Percentiles rank a stretch among this genome's conserved stretches.
Evolutionary conservation across 1,140 invertebrate genomes (phyloP).

Genomic region (Pogonognathellus flavescens): DNA sequence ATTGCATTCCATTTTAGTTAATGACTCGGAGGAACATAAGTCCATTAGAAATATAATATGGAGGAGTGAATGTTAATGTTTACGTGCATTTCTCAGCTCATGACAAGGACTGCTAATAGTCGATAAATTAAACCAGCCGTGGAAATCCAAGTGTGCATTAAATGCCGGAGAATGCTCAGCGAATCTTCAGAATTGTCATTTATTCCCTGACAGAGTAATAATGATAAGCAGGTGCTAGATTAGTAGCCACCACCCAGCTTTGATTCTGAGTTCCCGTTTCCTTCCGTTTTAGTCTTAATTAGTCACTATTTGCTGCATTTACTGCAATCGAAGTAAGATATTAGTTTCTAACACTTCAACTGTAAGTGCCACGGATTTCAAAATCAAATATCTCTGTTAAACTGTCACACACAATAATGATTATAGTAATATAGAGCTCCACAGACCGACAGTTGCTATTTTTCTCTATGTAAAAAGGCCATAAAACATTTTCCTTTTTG

Average conservation of each 20-base stretch:
- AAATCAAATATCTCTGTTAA: no score
- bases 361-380: no score
- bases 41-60: conserved; percentile 33
- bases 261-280: not conserved
- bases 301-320: not conserved
- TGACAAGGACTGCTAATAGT: conserved; percentile 35
- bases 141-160: conserved; percentile 30
- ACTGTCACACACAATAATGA: no score
- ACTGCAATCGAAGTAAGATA: no score
- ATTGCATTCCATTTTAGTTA: conserved; percentile 46
- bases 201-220: conserved; percentile 19
- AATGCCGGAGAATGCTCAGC: not conserved
- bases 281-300: not conserved
- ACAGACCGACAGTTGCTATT: no score
- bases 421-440: no score
- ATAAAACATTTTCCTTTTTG: no score
- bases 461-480: no score
- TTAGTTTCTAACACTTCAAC: no score
- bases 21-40: conserved; percentile 17
- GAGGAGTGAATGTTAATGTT: conserved; percentile 10
- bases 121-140: conserved; percentile 31
- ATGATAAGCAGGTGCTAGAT: conserved; percentile 39
- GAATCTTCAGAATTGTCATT: conserved; percentile 34
- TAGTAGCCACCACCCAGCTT: not conserved
- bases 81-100: conserved; percentile 34